Evolutionary conservation across 1,140 invertebrate genomes (phyloP), one percentile per base, ranked within the genome.

Genomic region (Drosophila repletoides): DNA sequence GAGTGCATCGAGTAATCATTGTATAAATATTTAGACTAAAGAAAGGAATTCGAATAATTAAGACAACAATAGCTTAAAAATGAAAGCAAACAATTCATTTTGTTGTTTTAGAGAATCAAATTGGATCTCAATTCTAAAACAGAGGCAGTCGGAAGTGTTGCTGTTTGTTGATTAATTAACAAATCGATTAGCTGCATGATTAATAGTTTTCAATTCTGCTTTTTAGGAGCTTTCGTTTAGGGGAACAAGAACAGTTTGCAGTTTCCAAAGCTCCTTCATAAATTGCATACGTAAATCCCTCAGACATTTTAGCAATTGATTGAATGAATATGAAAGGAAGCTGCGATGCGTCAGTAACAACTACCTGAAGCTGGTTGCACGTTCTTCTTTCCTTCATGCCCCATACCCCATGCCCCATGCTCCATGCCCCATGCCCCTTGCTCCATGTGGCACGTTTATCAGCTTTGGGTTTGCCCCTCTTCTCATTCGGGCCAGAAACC

Each of bases 241-340:
- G 26, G 52, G 36, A 19, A 43, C 40, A 22, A 12, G 24, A 43
- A 40, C 14, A 22, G 38, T 15, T 52, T 52, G 22, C 49, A 53
- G 41, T 53, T 22, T n/a, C n/a, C n/a, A n/a, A n/a, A 15, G 22
- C 24, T 45, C 29, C n/a, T 9, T 17, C 51, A 40, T 40, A 53
- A 59, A 59, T 59, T 59, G 60, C 40, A 36, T 19, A 12, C 31
- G 22, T 38, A 36, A 19, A 17, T 49, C 22, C 33, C 56, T 43
- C 71, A 43, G 55, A 22, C 17, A 52, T 70, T 63, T 72, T 72
- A 61, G 71, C 38, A 52, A 56, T 68, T 72, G 72, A 81, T 81
- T 81, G 76, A 76, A 81, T 81, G 76, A 61, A 72, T 68, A 68
- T 76, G 72, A 72, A 81, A 64, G 64, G 76, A 40, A 76, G 46